phyloP scores from a whole-genome alignment of 2,113 vertebrate genomes.

The Tragulus kanchil region DNA sequence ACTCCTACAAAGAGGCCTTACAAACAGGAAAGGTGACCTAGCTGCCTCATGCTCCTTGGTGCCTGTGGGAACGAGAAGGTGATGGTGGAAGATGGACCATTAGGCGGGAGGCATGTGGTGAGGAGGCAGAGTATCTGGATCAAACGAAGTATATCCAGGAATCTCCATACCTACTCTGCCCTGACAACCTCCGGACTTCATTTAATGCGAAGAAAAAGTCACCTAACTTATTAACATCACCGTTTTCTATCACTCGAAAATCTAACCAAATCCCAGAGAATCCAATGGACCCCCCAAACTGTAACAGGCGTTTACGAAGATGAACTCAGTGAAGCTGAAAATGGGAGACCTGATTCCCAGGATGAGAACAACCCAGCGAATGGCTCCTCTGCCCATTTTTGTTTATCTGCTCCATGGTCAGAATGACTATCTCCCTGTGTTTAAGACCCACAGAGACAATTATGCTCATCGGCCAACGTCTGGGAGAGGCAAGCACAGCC shows the following conservation, averaged over 20 bases:
- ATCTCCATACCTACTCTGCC: too few species aligned
- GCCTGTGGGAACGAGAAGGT: neutral
- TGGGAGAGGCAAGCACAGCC: neutral
- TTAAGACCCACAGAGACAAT: neutral
- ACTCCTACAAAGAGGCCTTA: neutral
- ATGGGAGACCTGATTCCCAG: neutral
- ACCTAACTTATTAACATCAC: neutral
- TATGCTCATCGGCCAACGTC: neutral
- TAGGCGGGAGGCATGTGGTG: neutral
- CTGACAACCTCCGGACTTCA: neutral
- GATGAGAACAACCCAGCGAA: neutral
- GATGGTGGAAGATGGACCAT: fast-evolving
- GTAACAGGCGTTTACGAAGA: neutral
- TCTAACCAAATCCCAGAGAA: neutral
- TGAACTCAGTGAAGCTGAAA: neutral
- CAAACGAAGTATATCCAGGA: neutral
- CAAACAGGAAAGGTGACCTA: neutral
- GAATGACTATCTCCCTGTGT: neutral
- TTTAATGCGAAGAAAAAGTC: neutral
- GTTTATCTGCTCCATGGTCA: neutral
- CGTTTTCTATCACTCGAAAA: neutral
- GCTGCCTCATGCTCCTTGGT: neutral
- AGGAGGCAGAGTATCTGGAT: fast-evolving
- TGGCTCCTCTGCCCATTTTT: neutral
- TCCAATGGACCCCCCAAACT: neutral